Conservation (phyloP, 2,113 vertebrate species). For the Ascaphus truei region DNA sequence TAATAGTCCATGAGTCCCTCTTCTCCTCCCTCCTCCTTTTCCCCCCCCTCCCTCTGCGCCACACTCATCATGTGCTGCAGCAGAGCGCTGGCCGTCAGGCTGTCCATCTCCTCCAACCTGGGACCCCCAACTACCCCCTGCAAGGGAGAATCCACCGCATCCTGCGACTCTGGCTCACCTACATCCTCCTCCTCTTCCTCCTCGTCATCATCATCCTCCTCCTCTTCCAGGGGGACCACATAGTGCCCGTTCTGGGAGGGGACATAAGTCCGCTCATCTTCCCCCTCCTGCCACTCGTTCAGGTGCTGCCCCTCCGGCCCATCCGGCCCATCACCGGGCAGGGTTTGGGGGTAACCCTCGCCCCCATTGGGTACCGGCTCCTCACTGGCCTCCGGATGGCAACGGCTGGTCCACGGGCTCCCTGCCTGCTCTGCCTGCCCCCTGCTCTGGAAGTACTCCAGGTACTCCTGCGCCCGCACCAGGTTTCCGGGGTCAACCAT, state of each 20-base stretch:
- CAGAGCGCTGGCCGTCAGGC: constrained; percentile 82
- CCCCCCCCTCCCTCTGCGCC: constrained; percentile 66
- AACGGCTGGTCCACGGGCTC: constrained; percentile 59
- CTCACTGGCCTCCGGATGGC: constrained; percentile 74
- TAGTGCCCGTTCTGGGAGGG: constrained; percentile 79
- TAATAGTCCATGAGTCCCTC: constrained; percentile 96
- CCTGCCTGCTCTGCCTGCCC: constrained; percentile 63
- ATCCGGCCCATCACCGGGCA: constrained; percentile 58
- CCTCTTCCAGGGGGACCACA: constrained; percentile 49
- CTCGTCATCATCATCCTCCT: constrained; percentile 58
- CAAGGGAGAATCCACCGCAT: constrained; percentile 56
- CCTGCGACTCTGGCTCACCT: constrained; percentile 57
- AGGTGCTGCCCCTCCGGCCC: constrained; percentile 41
- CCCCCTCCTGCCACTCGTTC: constrained; percentile 59
- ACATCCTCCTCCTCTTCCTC: constrained; percentile 54
- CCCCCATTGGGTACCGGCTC: constrained; percentile 57
- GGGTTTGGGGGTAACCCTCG: constrained; percentile 60
- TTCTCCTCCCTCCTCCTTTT: constrained; percentile 77
- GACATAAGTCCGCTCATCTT: constrained; percentile 66
- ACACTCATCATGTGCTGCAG: constrained; percentile 93
- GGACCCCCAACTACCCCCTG: constrained; percentile 28
- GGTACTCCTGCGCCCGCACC: constrained; percentile 88
- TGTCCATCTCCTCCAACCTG: constrained; percentile 50
- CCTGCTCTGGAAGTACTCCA: constrained; percentile 93
- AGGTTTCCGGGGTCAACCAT: constrained; percentile 82